Evolutionary conservation across 1,140 invertebrate genomes (phyloP), one percentile per base, ranked within the genome.

Genomic region (Pseudomyrmex cubaensis): DNA sequence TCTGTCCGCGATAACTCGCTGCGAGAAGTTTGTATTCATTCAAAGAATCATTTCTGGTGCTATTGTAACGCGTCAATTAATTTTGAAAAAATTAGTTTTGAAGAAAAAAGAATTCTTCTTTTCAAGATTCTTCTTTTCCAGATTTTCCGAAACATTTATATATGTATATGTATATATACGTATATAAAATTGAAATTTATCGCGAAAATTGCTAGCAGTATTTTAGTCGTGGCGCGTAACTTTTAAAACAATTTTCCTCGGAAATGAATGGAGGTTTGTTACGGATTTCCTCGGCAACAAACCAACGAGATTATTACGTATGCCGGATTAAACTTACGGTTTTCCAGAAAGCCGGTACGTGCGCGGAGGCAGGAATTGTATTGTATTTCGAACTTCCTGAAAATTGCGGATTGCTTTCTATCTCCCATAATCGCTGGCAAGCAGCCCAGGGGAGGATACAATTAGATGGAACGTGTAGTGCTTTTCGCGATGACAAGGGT

Each of bases 321-420:
- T 17, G 20, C 13, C 64, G 15, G 64, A 57, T 80, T 80, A 72
- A 72, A 69, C 15, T 25, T 25, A 54, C 48, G 54, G 35, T 72
- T 80, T 72, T 72, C 54, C 66, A 2, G n/a, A 35, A 54, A 54
- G 50, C 22, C 59, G 35, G 5, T 48, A 17, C 35, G 54, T 12
- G 10, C 12, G 12, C 50, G 15, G n/a, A 25, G 46, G n/a, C 66
- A 72, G 66, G 35, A 80, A 72, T 72, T 80, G 66, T 70, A 80
- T 80, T 70, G 76, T 80, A 80, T 80, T 80, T 80, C 76, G 76
- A 80, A 72, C 76, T 80, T 59, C n/a, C 66, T 80, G 76, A 80
- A 80, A 80, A 80, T 80, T 80, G 66, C 66, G 63, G 66, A 72
- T 80, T 72, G 76, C 66, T 80, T 80, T 80, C 76, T 80, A 80